Evolutionary conservation across 2,797 vertebrate species (phyloP).

Genomic region (Sebastes matsubarae): DNA sequence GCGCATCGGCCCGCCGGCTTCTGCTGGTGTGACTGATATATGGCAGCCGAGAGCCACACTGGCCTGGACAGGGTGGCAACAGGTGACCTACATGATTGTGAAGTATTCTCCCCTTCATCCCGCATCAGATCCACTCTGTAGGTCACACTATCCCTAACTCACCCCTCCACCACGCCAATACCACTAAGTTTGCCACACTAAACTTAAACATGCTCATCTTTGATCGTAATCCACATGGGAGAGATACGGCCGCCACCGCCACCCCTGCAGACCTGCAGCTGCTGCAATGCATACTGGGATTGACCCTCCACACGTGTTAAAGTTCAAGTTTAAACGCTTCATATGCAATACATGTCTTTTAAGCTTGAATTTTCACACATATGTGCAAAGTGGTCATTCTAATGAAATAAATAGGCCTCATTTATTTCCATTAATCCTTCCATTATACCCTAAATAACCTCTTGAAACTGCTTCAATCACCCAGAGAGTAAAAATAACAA

Average conservation of each 20-base stretch:
- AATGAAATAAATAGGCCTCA: neutral
- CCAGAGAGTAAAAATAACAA: constrained; percentile 23
- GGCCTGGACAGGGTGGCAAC: constrained; percentile 50
- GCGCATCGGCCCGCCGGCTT: constrained; percentile 43
- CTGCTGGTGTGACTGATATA: constrained; percentile 65
- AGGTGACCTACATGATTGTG: constrained; percentile 65
- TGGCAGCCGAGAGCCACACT: constrained; percentile 34
- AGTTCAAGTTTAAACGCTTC: constrained; percentile 36
- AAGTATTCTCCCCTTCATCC: constrained; percentile 8
- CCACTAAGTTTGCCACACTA: constrained; percentile 25
- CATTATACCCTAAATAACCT: neutral
- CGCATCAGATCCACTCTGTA: constrained; percentile 34
- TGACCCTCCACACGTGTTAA: constrained; percentile 1
- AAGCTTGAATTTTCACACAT: neutral
- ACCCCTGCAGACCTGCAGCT: constrained; percentile 40
- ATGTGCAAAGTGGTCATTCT: neutral
- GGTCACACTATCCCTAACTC: constrained; percentile 38
- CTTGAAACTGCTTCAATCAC: neutral
- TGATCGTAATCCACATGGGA: constrained; percentile 42
- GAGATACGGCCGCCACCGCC: neutral
- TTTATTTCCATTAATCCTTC: neutral
- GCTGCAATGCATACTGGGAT: constrained; percentile 20
- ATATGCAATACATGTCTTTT: neutral
- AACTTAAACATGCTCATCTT: constrained; percentile 68
- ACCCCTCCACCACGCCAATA: neutral